Evolutionary conservation across 2,888 invertebrate genomes (phyloP).

Genomic region (Furcula furcula): DNA sequence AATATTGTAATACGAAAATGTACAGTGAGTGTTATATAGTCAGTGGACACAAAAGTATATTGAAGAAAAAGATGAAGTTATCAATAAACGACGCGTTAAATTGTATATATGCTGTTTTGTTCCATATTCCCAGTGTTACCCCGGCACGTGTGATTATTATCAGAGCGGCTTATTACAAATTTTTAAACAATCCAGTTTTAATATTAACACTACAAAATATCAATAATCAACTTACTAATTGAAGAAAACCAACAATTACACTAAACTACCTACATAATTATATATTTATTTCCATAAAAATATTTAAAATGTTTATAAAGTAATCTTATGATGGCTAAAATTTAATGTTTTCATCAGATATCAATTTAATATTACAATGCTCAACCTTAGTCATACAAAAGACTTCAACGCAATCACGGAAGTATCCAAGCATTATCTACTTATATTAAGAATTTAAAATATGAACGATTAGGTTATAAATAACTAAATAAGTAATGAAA

Average conservation of each 20-base stretch:
- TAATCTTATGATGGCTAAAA: neutral
- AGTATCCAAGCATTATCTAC: too few relatives aligned
- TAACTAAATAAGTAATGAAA: too few relatives aligned
- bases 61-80: constrained; percentile 78
- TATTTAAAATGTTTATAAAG: neutral
- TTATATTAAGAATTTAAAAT: too few relatives aligned
- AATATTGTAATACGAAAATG: constrained; percentile 81
- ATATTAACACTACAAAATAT: too few relatives aligned
- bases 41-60: constrained; percentile 82
- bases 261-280: neutral
- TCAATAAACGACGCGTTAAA: constrained; percentile 80
- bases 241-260: neutral
- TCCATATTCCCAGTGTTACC: constrained; percentile 47
- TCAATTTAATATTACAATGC: neutral
- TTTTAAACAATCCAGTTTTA: too few relatives aligned
- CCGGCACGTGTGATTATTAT: constrained; percentile 7
- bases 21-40: constrained; percentile 83
- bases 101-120: constrained; percentile 74
- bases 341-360: too few relatives aligned
- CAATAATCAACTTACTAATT: too few relatives aligned
- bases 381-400: constrained; percentile 28
- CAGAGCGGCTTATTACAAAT: too few relatives aligned
- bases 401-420: constrained; percentile 41
- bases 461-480: too few relatives aligned
- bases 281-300: too few relatives aligned